Base-by-base conservation (phyloP, 2,888 invertebrate genomes). In the Leucophora obtusa region DNA sequence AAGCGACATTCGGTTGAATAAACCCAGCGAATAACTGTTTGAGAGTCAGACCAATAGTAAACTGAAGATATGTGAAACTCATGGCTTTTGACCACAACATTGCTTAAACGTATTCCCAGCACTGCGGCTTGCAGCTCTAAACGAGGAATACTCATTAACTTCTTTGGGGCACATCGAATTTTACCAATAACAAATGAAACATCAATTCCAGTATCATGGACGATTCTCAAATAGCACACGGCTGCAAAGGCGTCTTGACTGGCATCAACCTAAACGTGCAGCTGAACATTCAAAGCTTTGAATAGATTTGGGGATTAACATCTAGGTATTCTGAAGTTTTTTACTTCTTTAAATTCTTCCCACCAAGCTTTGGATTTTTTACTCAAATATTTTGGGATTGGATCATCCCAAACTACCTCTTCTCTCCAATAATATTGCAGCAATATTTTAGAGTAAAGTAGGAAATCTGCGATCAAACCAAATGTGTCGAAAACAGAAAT, bases 391-490 rank as follows among this genome's bases (percentile, higher is more conserved):
- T 35, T 21, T 6, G 82, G 79, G 5, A 79, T 58, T 1, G 17
- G 17, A 35, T 75, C 79, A 72, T 82, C 79, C 82, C 82, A 82
- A 28, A 28, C 54, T 17, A 72, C 59, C 21, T 76, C 21, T 18
- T 14, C 7, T 63, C 51, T 80, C 79, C 63, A 82, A 14, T 66
- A 69, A 9, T 65, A 54, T 50, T 79, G 72, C 8, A 79, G n/a
- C n/a, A 77, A 38, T n/a, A 81, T 56, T 50, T 79, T 79, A 0
- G 63, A 60, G 17, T 59, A 60, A 0, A 84, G 33, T 0, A 84
- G 79, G 18, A 84, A 84, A 0, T 86, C 84, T 0, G 83, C 66
- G 0, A 86, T 66, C 1, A 86, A 59, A 2, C 85, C 86, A 56
- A 65, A 43, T 9, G 72, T 56, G 15, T 63, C 63, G 11, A 72